Evolutionary conservation across 2,113 vertebrate species (phyloP), one percentile per base, ranked within the genome.

Genomic region (Paraplagusia blochii): DNA sequence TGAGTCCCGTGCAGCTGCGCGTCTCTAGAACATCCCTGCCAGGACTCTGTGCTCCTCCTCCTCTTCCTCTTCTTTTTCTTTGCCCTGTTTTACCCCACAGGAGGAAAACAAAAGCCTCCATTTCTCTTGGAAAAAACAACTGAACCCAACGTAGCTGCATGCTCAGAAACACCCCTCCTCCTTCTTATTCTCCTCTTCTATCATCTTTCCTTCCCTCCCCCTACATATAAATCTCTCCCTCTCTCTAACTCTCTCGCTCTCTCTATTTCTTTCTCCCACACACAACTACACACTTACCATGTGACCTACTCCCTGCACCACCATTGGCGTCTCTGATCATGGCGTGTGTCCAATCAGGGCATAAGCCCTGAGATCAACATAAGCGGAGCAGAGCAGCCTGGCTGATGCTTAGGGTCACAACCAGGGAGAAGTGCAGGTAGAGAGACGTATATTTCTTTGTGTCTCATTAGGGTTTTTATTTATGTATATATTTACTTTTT

Each of bases 321-420:
- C 73, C 81, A 98, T 97, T 96, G 96, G 96, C 85, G 92, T 75
- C 51, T 84, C 81, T 60, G 49, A 64, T 77, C 52, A 10, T 83
- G 62, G 64, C 76, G 73, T 85, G 88, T 90, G 89, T 92, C 90
- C 96, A 95, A 97, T 96, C 88, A 81, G 85, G 83, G 76, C 84
- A 71, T 76, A 77, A 89, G 81, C 77, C 63, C 89, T 84, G 80
- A 86, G 88, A 93, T 91, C 93, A 92, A 94, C 94, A 96, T 93
- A 93, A 94, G 93, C 91, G 85, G 88, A 91, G 91, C 90, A 87
- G 79, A 81, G 87, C 84, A 73, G 85, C 83, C 85, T 85, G 88
- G 81, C 78, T 81, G 87, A 90, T 88, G 86, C 88, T 86, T 70
- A 84, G 78, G 82, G 70, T 84, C 83, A 74, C 68, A 74, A 73